phyloP scores from a whole-genome alignment of 2,113 vertebrate species.

The Ceyx cyanopectus region DNA sequence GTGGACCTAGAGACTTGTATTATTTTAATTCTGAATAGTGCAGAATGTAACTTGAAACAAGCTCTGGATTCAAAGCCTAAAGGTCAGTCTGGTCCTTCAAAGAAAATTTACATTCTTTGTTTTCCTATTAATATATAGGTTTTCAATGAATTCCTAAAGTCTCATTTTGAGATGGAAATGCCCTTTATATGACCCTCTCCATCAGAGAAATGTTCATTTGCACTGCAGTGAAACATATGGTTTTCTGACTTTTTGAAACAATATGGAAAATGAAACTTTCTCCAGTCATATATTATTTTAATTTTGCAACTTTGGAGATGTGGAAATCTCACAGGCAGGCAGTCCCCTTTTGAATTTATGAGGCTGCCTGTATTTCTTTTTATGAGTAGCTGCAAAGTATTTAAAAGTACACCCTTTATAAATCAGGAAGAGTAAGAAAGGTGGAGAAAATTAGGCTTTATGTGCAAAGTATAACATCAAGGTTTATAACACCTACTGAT shows the following conservation, averaged over 20 bases:
- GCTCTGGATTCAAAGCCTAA: conserved; percentile 1
- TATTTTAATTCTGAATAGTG: background rate
- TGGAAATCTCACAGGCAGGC: background rate
- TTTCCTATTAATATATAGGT: conserved; percentile 42
- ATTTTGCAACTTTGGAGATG: conserved; percentile 28
- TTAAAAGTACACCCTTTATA: background rate
- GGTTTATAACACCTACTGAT: background rate
- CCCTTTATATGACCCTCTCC: conserved; percentile 12
- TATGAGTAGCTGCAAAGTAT: background rate
- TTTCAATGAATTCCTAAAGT: conserved; percentile 58
- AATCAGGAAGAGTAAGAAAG: background rate
- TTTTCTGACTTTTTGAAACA: conserved; percentile 50
- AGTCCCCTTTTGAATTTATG: background rate
- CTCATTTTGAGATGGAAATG: background rate
- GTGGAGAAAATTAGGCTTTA: background rate
- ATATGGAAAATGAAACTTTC: conserved; percentile 34
- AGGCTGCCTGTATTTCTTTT: background rate
- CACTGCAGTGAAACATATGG: background rate
- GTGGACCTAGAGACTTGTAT: background rate
- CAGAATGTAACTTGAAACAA: conserved; percentile 34
- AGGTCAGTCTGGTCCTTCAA: conserved; percentile 45
- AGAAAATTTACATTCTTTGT: conserved; percentile 34
- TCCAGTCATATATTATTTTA: conserved; percentile 44
- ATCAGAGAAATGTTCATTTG: conserved; percentile 23
- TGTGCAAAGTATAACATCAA: background rate